Conservation (phyloP, 2,888 invertebrate genomes). For the Hecatera dysodea region DNA sequence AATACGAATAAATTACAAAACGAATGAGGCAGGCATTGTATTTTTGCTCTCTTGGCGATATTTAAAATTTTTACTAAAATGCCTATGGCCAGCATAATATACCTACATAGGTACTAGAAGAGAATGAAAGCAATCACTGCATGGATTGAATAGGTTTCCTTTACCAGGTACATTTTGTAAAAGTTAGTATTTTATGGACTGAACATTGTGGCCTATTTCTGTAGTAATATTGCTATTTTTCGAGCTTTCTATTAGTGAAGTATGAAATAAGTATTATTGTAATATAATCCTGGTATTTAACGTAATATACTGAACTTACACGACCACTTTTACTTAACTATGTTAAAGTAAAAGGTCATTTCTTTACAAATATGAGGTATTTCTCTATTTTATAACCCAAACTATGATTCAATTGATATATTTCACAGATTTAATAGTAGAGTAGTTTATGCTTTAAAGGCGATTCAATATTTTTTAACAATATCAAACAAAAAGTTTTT, state of each 20-base stretch:
- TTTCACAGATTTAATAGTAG: slow-evolving; percentile 16
- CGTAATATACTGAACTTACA: slow-evolving; percentile 17
- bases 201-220: slow-evolving; percentile 34
- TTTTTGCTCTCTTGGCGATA: slow-evolving; percentile 47
- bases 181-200: slow-evolving; percentile 12
- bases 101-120: not conserved
- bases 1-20: slow-evolving; percentile 15
- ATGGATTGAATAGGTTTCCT: not conserved
- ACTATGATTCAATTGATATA: slow-evolving; percentile 12
- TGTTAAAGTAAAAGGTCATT: not conserved
- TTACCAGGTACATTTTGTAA: not conserved
- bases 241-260: slow-evolving; percentile 41
- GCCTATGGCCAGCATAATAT: not conserved
- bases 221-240: slow-evolving; percentile 49
- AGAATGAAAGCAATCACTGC: not conserved
- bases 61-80: slow-evolving; percentile 18
- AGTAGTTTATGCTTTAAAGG: not conserved
- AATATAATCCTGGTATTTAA: slow-evolving; percentile 28
- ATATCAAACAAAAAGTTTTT: slow-evolving; percentile 36
- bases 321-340: no score
- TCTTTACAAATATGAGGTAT: not conserved
- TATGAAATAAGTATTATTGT: slow-evolving; percentile 6
- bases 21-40: slow-evolving; percentile 9
- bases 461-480: not conserved
- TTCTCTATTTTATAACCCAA: not conserved